Base-by-base conservation (phyloP, 2,888 invertebrate species). In the Acleris laterana region DNA sequence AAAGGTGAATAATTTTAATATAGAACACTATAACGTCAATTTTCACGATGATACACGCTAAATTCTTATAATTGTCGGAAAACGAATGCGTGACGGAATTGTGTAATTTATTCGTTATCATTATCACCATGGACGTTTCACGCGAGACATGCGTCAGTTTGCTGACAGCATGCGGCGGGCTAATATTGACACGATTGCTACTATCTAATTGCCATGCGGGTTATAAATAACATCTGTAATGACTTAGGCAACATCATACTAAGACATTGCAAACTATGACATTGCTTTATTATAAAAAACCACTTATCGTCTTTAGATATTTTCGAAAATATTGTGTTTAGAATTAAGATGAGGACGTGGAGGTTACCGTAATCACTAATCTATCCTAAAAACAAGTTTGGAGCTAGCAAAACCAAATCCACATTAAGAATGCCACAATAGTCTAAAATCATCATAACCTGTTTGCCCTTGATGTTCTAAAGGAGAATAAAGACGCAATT, bases 401-500 rank as follows among this genome's bases (percentile, higher is more conserved):
- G 28, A 20, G 55, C 60, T 60, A 20, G 50, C 53, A 55, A 64
- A 65, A 55, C 53, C 42, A 19, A 22, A 48, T 52, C 58, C 63
- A 56, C 7, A n/a, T 57, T 25, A 49, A 53, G 60, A 38, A 38
- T 65, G 19, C 42, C 28, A 44, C 49, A 44, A 60, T 44, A 49
- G 44, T 60, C 44, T 44, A 44, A 55, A 55, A 55, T 65, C 20
- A 44, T 49, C 53, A 62, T 46, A 66, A 62, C 57, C 56, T 56
- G 22, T 17, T 38, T 25, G 61, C 32, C 56, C 51, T 66, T 62
- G 48, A 59, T 48, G 46, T 22, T 42, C 60, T 51, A 56, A 44
- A 50, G 56, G 51, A 61, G 56, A 61, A 61, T 57, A 62, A 66
- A 51, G 50, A 66, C 16, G 51, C 32, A 51, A 69, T 70, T 63